Base-by-base conservation (phyloP, 2,113 vertebrate species). In the Uria lomvia region DNA sequence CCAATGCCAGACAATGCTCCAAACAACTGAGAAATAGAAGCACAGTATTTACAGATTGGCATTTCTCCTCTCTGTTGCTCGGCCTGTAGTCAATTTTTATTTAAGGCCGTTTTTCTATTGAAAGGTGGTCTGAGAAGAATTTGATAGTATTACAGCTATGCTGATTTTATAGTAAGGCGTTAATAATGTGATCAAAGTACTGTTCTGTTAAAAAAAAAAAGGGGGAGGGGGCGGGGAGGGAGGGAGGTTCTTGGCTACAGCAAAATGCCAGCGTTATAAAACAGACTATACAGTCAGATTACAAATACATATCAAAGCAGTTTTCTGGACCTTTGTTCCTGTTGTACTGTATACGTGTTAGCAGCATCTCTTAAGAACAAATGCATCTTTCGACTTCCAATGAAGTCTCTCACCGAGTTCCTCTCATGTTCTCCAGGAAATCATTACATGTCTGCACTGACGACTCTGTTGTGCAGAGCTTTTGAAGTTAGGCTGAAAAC, bases 11-110 rank as follows among this genome's bases (percentile, higher is more conserved):
- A 56, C 55, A 91, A 81, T 3, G 16, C 18, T 97, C 65, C 59
- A 97, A 96, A 87, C 8, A 93, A 80, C 58, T 52, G 32, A 95
- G 63, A 97, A 91, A 53, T 45, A n/a, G 60, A 94, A 97, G 92
- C 22, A n/a, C 13, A 43, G 5, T 82, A 45, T 86, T 93, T 96
- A 71, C 34, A 94, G 56, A 66, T 30, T 89, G 58, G 14, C 36
- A 62, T 96, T 83, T 91, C 32, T 95, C 50, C 52, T 12, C 12
- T 58, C 74, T 77, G 9, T 94, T 73, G 5, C 34, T 85, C 90
- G 70, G 59, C 8, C 2, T 92, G 32, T 85, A 26, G 50, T 94
- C 60, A 56, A 72, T 71, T 96, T 92, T 96, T 77, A 91, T 86
- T 97, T 97, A 47, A 75, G 74, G 6, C 8, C 27, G 42, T 75